A percentile compares a stretch with the other conserved stretches of the same genome.
These are phyloP conservation scores for Chloroclystis v-ata DNA, from an alignment of 2,888 invertebrate genomes.

Conservation along the genomic window DNA sequence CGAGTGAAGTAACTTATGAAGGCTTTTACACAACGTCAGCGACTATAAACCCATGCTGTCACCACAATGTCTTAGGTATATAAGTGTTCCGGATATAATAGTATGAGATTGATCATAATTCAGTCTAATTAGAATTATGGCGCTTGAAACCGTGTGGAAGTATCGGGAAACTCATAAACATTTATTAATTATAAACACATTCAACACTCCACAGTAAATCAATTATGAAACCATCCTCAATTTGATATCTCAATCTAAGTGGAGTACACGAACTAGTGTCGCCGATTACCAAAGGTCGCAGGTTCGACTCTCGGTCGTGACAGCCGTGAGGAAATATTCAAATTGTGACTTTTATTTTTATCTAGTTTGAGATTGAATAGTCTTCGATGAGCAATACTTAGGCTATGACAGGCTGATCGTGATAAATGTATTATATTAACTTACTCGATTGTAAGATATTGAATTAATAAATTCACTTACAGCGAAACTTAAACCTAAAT, in stretches of 20 bases:
- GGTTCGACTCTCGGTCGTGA: constrained; percentile 19
- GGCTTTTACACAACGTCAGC: background rate
- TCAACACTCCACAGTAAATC: background rate
- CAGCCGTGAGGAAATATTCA: constrained; percentile 18
- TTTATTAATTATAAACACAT: too few species aligned
- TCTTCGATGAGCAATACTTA: background rate
- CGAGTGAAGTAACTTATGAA: background rate
- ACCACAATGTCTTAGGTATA: too few species aligned
- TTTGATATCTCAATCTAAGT: constrained; percentile 2
- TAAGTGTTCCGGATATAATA: too few species aligned
- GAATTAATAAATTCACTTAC: too few species aligned
- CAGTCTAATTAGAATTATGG: too few species aligned
- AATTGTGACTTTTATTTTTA: constrained; percentile 23
- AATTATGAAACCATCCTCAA: constrained; percentile 1
- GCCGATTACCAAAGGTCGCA: constrained; percentile 15
- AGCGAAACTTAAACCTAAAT: too few species aligned
- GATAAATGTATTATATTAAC: too few species aligned
- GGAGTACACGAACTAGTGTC: constrained; percentile 8
- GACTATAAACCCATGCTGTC: too few species aligned
- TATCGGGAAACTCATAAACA: too few species aligned
- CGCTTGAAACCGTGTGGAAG: too few species aligned
- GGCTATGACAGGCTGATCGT: background rate
- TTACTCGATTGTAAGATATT: too few species aligned
- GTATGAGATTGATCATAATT: too few species aligned
- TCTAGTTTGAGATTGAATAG: constrained; percentile 18